These are phyloP conservation scores for Dendrolimus punctatus DNA, from an alignment of 1,140 invertebrate species.

Conservation along the genomic window DNA sequence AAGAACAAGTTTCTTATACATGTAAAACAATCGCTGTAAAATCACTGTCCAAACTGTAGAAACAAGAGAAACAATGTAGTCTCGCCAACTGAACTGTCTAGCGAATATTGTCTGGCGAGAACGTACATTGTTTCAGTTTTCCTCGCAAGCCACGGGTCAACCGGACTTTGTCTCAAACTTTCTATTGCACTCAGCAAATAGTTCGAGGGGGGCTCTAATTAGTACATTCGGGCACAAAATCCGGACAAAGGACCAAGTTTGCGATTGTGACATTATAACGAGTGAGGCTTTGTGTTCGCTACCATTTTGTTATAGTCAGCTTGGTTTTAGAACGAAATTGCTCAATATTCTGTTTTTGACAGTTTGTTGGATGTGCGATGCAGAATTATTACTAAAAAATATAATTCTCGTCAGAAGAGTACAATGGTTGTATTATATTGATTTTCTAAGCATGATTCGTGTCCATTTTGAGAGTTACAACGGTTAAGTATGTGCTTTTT, in stretches of 20 bases:
- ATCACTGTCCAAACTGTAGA: background rate
- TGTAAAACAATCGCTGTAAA: too few species aligned
- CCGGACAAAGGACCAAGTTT: constrained; percentile 48
- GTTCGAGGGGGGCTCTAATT: constrained; percentile 49
- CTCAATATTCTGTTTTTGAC: constrained; percentile 3
- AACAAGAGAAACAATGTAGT: constrained; percentile 28
- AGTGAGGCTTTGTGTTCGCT: constrained; percentile 30
- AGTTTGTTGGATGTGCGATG: constrained; percentile 4
- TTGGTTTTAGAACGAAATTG: constrained; percentile 1
- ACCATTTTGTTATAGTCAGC: constrained; percentile 9
- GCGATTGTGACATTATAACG: constrained; percentile 43
- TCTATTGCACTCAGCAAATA: constrained; percentile 54
- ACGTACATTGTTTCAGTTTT: background rate
- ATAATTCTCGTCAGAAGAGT: too few species aligned
- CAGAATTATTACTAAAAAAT: background rate
- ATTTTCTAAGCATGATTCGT: too few species aligned
- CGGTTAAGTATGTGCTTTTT: too few species aligned
- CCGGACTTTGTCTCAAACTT: constrained; percentile 36
- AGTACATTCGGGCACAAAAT: constrained; percentile 41
- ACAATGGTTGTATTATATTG: too few species aligned
- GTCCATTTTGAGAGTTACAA: too few species aligned
- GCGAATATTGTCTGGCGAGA: background rate
- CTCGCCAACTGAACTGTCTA: constrained; percentile 16
- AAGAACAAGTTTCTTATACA: too few species aligned
- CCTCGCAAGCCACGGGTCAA: constrained; percentile 18